Conservation (phyloP, 2,113 vertebrate genomes). For the Sander vitreus region DNA sequence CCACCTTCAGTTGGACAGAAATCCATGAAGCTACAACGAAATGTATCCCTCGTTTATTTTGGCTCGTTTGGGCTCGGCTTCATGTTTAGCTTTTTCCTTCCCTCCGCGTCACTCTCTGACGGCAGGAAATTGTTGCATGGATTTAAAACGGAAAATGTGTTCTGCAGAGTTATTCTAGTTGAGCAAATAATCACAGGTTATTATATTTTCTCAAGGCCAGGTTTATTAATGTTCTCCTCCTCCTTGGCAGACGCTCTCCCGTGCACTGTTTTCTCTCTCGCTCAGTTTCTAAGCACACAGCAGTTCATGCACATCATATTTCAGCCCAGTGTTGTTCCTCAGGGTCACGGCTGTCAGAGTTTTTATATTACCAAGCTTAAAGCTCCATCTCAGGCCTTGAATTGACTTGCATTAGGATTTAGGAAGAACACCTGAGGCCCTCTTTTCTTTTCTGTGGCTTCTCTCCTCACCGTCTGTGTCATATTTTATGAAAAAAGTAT, state of each 20-base stretch:
- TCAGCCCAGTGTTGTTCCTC: slow-evolving; percentile 1
- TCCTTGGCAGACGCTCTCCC: neutral
- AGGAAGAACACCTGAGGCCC: slow-evolving; percentile 49
- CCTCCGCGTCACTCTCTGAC: neutral
- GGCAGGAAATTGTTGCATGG: slow-evolving; percentile 28
- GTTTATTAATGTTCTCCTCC: slow-evolving; percentile 40
- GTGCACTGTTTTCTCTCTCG: neutral
- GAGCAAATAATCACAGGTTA: slow-evolving; percentile 42
- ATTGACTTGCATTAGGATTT: slow-evolving; percentile 25
- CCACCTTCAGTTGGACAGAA: neutral
- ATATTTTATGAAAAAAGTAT: neutral
- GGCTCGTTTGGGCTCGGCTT: neutral
- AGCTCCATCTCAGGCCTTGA: slow-evolving; percentile 24
- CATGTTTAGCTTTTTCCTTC: neutral
- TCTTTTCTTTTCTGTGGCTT: neutral
- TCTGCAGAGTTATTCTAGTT: slow-evolving; percentile 11
- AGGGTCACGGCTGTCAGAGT: slow-evolving; percentile 26
- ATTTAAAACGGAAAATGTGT: slow-evolving; percentile 36
- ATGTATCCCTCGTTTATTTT: slow-evolving; percentile 6
- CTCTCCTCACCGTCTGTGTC: neutral
- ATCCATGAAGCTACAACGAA: neutral
- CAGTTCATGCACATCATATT: neutral
- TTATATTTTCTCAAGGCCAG: slow-evolving; percentile 37
- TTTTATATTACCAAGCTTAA: slow-evolving; percentile 13
- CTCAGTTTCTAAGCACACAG: neutral